These are phyloP conservation scores for Protobothrops flavoviridis DNA, from an alignment of 2,113 vertebrate genomes.

Conservation along the genomic window DNA sequence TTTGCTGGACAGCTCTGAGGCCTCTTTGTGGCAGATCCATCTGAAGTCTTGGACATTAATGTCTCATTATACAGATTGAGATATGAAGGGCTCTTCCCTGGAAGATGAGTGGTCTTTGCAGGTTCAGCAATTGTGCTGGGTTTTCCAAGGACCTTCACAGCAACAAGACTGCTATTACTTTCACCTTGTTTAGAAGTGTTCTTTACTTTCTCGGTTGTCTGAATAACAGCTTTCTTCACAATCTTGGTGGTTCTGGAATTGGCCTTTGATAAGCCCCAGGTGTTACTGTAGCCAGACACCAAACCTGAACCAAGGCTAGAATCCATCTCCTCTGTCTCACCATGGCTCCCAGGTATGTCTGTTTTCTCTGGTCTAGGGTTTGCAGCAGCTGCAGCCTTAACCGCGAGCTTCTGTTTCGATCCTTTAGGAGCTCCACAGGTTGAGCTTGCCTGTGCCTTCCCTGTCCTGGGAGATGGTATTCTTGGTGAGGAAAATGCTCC, in stretches of 20 bases:
- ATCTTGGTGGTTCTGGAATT: rapidly evolving
- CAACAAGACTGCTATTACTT: neutral
- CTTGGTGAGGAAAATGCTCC: conserved; percentile 40
- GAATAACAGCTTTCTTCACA: conserved; percentile 31
- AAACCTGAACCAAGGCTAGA: neutral
- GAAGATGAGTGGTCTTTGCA: conserved; percentile 11
- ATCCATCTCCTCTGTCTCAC: neutral
- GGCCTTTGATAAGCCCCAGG: neutral
- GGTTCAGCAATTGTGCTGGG: neutral
- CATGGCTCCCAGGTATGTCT: neutral
- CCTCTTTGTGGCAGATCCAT: conserved; percentile 13
- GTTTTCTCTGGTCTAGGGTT: rapidly evolving
- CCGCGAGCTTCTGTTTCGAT: conserved; percentile 43
- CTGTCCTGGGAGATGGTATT: conserved; percentile 23
- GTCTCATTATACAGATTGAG: conserved; percentile 26
- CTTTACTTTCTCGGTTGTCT: conserved; percentile 17
- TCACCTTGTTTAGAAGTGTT: conserved; percentile 35
- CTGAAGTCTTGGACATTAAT: conserved; percentile 12
- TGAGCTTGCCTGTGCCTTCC: neutral
- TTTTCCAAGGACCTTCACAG: conserved; percentile 38
- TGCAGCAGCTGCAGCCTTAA: conserved; percentile 20
- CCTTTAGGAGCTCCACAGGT: conserved; percentile 43
- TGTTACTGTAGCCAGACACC: conserved; percentile 25
- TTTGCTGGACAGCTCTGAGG: conserved; percentile 30
- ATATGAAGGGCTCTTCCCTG: conserved; percentile 44